Base-by-base conservation (phyloP, 2,113 vertebrate genomes). In the Blennius ocellaris region DNA sequence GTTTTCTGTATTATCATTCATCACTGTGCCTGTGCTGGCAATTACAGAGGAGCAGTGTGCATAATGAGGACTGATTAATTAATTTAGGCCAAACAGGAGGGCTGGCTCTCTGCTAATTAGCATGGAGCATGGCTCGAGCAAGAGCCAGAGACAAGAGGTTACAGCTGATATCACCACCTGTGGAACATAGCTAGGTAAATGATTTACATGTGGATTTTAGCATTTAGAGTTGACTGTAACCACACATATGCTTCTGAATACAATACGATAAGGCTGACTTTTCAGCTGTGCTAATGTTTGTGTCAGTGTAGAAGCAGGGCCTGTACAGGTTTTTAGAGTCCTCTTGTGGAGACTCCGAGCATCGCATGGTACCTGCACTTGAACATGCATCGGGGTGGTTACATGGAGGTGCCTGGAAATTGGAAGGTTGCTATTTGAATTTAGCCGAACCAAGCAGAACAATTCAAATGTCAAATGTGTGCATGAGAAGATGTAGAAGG, bases 51-150 rank as follows among this genome's bases (percentile, higher is more conserved):
- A 93, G 84, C 91, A 84, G 81, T 90, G 87, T 90, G 88, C 86
- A 89, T 93, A 94, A 93, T 93, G 91, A 94, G 86, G 80, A 80
- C 88, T 93, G 93, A 94, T 93, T 93, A 93, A 94, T 94, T 93
- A 92, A 94, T 93, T 94, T 91, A 92, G 86, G 88, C 85, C 88
- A 93, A 93, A 94, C 87, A 90, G 86, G 89, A 90, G 91, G 89
- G 87, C 75, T 87, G 85, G 84, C 87, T 84, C 80, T 72, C 61
- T 70, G 59, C 90, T 92, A 89, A 92, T 93, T 92, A 92, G 86
- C 85, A 86, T 75, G 74, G 76, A 90, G 88, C 78, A 81, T 30
- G 71, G 69, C 74, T 83, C 11, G 67, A 86, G 85, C 74, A 78
- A 74, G 84, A 79, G 80, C 75, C 48, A 67, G 63, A 83, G 73